phyloP scores from a whole-genome alignment of 2,797 vertebrate species.

The Heteromormyrus szaboi region DNA sequence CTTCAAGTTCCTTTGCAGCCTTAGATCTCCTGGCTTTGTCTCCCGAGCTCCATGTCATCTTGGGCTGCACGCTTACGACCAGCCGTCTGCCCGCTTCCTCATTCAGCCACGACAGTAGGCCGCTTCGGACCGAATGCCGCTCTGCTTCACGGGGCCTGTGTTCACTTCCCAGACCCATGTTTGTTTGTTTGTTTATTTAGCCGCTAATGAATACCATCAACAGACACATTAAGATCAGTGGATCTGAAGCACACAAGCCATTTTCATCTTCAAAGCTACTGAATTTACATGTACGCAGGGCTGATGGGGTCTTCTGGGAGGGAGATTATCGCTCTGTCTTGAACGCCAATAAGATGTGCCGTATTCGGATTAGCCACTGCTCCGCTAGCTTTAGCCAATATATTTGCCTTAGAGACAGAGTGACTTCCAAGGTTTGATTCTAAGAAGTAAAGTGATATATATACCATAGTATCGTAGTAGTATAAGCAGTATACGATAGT shows the following conservation, averaged over 20 bases:
- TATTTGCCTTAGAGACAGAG: background rate
- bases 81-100: background rate
- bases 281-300: background rate
- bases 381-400: background rate
- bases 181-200: background rate
- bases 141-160: background rate
- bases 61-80: background rate
- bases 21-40: background rate
- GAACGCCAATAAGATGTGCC: background rate
- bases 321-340: background rate
- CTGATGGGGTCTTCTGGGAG: background rate
- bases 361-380: background rate
- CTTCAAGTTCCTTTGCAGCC: background rate
- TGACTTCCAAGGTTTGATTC: background rate
- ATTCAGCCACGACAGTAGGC: background rate
- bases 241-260: background rate
- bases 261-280: slow-evolving; percentile 8
- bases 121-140: too few species aligned
- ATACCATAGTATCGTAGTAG: background rate
- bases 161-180: background rate
- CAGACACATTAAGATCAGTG: slow-evolving; percentile 9
- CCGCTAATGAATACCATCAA: background rate
- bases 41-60: background rate
- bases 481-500: background rate
- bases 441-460: background rate